Base-by-base conservation (phyloP, 1,140 invertebrate genomes). In the Caerostris extrusa region DNA sequence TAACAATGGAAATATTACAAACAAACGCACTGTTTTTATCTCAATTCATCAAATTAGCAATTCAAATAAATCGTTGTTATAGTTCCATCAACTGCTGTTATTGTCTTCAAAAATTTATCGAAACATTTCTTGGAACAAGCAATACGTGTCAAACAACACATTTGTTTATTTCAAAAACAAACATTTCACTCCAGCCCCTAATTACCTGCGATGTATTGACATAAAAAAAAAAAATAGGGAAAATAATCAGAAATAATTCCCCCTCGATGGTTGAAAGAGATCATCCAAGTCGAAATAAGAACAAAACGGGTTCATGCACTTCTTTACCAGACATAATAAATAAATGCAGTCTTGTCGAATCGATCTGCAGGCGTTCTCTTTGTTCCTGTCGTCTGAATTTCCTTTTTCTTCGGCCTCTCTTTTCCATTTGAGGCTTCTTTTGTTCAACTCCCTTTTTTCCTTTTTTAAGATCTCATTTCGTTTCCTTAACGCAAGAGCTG, bases 401-500 rank as follows among this genome's bases (percentile, higher is more conserved):
- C 71, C 88, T 50, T 53, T 88, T 50, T 67, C 17, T 67, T 90
- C 57, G 55, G 19, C 56, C 67, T 34, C 56, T 81, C 56, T 85
- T 77, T 90, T 90, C 57, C 88, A 69, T 58, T 88, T 67, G 82
- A 85, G 56, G 55, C 53, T 67, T 88, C 60, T 34, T 89, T 90
- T 90, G 60, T 90, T 90, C 88, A 90, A 90, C 64, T 58, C 50
- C 50, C 50, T 82, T 56, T 77, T 77, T 58, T 57, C 55, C n/a
- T 57, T 90, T 56, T 88, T 60, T 64, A 55, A 60, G 57, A 87
- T 87, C 88, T 90, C 88, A 90, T 90, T 77, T 57, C 67, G 67
- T 90, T 53, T 50, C n/a, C 64, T 90, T 90, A 69, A 90, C 88
- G 88, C 64, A 19, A 90, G 88, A 90, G n/a, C 88, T 90, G 88